A percentile compares a stretch with the other conserved stretches of the same genome.
These are phyloP conservation scores for Clinocottus analis DNA, from an alignment of 2,113 vertebrate genomes.

Conservation along the genomic window DNA sequence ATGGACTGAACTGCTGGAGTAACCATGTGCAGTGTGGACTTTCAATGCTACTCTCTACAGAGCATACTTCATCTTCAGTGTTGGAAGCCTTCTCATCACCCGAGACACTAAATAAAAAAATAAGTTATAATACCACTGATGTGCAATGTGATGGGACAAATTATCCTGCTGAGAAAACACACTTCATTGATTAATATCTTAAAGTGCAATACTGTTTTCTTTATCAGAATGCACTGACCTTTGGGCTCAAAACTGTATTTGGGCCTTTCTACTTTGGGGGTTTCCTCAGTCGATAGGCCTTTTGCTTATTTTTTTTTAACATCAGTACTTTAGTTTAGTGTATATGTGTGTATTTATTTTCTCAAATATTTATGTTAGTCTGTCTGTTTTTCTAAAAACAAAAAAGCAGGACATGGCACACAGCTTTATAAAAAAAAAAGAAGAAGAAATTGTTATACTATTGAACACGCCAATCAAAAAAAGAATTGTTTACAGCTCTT, in stretches of 20 bases:
- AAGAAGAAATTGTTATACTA: constrained; percentile 81
- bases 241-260: constrained; percentile 85
- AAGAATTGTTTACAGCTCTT: constrained; percentile 90
- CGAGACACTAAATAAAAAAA: constrained; percentile 80
- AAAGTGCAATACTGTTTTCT: constrained; percentile 94
- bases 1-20: constrained; percentile 92
- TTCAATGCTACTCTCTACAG: constrained; percentile 78
- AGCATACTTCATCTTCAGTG: constrained; percentile 84
- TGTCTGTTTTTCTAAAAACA: constrained; percentile 91
- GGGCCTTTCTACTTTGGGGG: constrained; percentile 42
- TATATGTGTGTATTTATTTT: constrained; percentile 93
- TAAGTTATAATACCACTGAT: constrained; percentile 72
- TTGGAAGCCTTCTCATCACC: constrained; percentile 36
- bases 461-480: constrained; percentile 88
- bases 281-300: constrained; percentile 87
- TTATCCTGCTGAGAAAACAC: constrained; percentile 80
- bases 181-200: constrained; percentile 77
- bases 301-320: constrained; percentile 77
- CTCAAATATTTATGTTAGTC: constrained; percentile 93
- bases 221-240: constrained; percentile 89
- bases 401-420: constrained; percentile 80
- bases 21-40: constrained; percentile 62
- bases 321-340: constrained; percentile 83
- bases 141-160: constrained; percentile 85
- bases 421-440: constrained; percentile 79